Evolutionary conservation across 2,888 invertebrate genomes (phyloP).

Genomic region (Platynereis dumerilii): DNA sequence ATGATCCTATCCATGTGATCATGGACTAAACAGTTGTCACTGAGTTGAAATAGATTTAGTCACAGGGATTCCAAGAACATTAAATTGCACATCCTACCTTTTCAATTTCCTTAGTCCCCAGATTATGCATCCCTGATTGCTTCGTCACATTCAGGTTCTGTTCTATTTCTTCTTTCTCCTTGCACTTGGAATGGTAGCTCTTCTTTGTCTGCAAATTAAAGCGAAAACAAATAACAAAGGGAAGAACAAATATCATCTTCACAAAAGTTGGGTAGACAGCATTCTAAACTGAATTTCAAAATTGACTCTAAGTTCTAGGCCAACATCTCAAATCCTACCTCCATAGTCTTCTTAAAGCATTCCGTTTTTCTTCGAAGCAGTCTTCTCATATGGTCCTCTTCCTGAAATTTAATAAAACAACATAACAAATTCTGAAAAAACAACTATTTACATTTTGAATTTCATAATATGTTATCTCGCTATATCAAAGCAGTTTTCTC

Average conservation of each 20-base stretch:
- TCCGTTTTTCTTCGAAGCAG: conserved; percentile 18
- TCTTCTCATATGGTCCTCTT: conserved; percentile 23
- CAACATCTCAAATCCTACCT: conserved; percentile 24
- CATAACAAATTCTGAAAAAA: not conserved
- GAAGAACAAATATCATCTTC: too few relatives aligned
- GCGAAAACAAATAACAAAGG: too few relatives aligned
- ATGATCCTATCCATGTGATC: too few relatives aligned
- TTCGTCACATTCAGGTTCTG: conserved; percentile 16
- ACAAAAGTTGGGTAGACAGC: too few relatives aligned
- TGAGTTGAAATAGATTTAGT: too few relatives aligned
- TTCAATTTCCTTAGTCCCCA: conserved; percentile 22
- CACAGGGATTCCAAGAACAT: too few relatives aligned
- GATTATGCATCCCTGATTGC: conserved; percentile 1
- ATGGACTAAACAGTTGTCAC: too few relatives aligned
- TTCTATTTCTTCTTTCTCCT: conserved; percentile 23
- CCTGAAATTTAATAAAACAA: conserved; percentile 8
- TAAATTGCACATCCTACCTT: too few relatives aligned
- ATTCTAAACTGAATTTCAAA: too few relatives aligned
- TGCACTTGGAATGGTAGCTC: conserved; percentile 18
- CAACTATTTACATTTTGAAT: not conserved
- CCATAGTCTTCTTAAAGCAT: conserved; percentile 20
- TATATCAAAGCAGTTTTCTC: too few relatives aligned
- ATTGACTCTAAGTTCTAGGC: too few relatives aligned
- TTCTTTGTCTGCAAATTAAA: conserved; percentile 25
- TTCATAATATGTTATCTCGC: too few relatives aligned